A percentile compares a stretch with the other conserved stretches of the same genome.
Conservation (phyloP, 2,797 vertebrate species). For the Schizopygopsis malacanthus region DNA sequence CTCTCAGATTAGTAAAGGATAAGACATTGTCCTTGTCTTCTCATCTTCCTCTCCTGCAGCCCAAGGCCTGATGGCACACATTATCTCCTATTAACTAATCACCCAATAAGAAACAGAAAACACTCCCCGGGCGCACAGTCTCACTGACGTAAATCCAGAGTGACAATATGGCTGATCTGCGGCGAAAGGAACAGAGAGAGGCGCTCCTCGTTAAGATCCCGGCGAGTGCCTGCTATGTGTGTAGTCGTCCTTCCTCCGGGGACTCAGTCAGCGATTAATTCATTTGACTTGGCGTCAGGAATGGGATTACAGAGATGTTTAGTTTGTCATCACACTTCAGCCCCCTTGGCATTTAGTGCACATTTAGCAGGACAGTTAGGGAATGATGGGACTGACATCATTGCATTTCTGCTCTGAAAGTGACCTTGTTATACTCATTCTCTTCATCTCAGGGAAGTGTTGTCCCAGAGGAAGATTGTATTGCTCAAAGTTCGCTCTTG, state of each 20-base stretch:
- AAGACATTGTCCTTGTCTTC: conserved; percentile 48
- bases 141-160: conserved; percentile 51
- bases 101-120: conserved; percentile 56
- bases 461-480: conserved; percentile 3
- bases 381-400: conserved; percentile 18
- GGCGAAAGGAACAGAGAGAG: conserved; percentile 11
- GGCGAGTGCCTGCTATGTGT: background rate
- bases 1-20: conserved; percentile 42
- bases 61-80: conserved; percentile 59
- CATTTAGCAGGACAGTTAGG: conserved; percentile 43
- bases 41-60: conserved; percentile 44
- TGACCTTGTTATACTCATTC: conserved; percentile 19
- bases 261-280: conserved; percentile 52
- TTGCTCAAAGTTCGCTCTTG: conserved; percentile 1
- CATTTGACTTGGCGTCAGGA: conserved; percentile 61
- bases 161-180: conserved; percentile 58
- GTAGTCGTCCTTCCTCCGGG: conserved; percentile 50
- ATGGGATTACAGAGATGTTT: conserved; percentile 53
- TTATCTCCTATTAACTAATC: conserved; percentile 68
- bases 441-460: background rate
- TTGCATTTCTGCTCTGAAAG: background rate
- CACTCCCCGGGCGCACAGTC: conserved; percentile 45
- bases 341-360: conserved; percentile 19
- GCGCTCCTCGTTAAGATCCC: conserved; percentile 40
- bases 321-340: conserved; percentile 49